Evolutionary conservation across 1,140 invertebrate species (phyloP), one percentile per base, ranked within the genome.

Genomic region (Telenomus remus): DNA sequence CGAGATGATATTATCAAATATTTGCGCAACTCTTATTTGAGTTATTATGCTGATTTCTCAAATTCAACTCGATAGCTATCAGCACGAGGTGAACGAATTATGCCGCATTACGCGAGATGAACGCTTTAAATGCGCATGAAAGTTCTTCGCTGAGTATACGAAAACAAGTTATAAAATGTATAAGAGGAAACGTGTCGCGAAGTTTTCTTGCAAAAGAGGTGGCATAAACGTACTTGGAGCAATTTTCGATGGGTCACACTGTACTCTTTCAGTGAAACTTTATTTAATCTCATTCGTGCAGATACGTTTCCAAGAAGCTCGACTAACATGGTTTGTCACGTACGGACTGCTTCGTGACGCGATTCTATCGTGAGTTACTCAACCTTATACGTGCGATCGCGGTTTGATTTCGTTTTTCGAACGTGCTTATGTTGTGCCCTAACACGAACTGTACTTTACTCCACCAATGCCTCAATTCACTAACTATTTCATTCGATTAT

Each of bases 231-330:
- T 66, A 71, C 61, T 76, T 50, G 48, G 53, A 49, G 54, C 69
- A 77, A 66, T 77, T 72, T 72, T 72, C 68, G 59, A 72, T 77
- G 34, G 63, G 47, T 72, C 46, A 57, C 68, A 49, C 63, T 68
- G 49, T 63, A 72, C 75, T 69, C 69, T 73, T 73, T 65, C 69
- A 73, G 69, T 78, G 69, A 78, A 78, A 73, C 70, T 78, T 73
- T 78, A 78, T 78, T 78, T 73, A 78, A 78, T 78, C 76, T 73
- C 60, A 69, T 78, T 73, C 64, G 70, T 73, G 69, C 70, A 64
- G 68, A 78, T 78, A 78, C 65, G 76, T 73, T 78, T 73, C 60
- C 69, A 69, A 73, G 76, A 78, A 78, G 63, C 76, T 70, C 63
- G 69, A 59, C 64, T 78, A 73, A 78, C 69, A 55, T 65, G 69